Evolutionary conservation across 2,888 invertebrate genomes (phyloP), one percentile per base, ranked within the genome.

Genomic region (Epirrhoe tristata): DNA sequence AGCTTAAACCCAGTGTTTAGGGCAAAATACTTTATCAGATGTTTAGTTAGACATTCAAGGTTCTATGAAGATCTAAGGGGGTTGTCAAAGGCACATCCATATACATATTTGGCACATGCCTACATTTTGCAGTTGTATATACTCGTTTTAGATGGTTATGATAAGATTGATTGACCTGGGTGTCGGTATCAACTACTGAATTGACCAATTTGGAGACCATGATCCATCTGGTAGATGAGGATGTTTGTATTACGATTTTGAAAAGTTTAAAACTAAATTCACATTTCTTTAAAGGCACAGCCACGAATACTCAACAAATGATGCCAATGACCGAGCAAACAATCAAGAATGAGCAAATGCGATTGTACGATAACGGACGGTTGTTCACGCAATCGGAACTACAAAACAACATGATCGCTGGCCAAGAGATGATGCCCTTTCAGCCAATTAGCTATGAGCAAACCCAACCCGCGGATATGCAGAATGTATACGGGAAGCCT

Each of bases 291-390:
- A 62, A 69, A 93, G 92, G 90, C 77, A 84, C 91, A 66, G 88
- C 77, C 72, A 91, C 84, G 76, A 92, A 88, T 85, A 87, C 88
- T 81, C 93, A 67, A 60, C 63, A 91, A 80, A 86, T 93, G 81
- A 82, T 91, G 81, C 77, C 88, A 54, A 84, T 91, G 83, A 74
- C 84, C 59, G 88, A 86, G 66, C 91, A 88, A 77, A 76, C 78
- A 16, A 77, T 88, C 56, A 93, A 93, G 77, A 90, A 84, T 74
- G 93, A 93, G 73, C 90, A 90, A 65, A 82, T 92, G 82, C 85
- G 87, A 56, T 85, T 91, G 84, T 92, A 88, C 74, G 87, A 88
- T 58, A 89, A 82, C 72, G 83, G 85, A 51, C 81, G 89, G 48
- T 76, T 90, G 74, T 93, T 83, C 77, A 75, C 81, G 12, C 90